Percentiles rank a stretch among this genome's conserved stretches.
These are phyloP conservation scores for Limosa lapponica DNA, from an alignment of 2,797 vertebrate species.

Conservation along the genomic window DNA sequence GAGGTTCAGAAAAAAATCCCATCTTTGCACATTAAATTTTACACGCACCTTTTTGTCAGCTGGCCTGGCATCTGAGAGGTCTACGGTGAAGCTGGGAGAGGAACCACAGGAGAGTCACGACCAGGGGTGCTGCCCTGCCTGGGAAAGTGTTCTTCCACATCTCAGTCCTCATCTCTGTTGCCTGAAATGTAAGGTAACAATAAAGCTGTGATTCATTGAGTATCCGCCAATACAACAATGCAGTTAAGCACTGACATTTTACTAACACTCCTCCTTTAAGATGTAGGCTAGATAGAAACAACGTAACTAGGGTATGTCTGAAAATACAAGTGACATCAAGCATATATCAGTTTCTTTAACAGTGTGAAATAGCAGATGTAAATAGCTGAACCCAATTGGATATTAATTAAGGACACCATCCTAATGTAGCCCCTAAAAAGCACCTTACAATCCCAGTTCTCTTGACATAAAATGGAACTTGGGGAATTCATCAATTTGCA, in stretches of 20 bases:
- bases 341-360: not conserved
- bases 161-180: not conserved
- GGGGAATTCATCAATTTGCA: not conserved
- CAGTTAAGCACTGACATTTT: not conserved
- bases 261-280: not conserved
- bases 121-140: not conserved
- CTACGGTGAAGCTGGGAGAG: not conserved
- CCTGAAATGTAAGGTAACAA: not conserved
- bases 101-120: not conserved
- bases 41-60: not conserved
- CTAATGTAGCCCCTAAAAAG: not conserved
- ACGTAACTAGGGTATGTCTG: not conserved
- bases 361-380: not conserved
- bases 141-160: not conserved
- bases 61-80: not conserved
- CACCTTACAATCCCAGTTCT: not conserved
- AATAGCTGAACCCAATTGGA: not conserved
- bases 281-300: not conserved
- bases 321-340: not conserved
- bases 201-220: not conserved
- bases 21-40: not conserved
- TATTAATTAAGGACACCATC: not conserved
- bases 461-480: not conserved
- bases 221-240: not conserved
- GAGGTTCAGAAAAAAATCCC: not conserved